phyloP scores from a whole-genome alignment of 1,140 invertebrate species.

The Drosophila arizonae region DNA sequence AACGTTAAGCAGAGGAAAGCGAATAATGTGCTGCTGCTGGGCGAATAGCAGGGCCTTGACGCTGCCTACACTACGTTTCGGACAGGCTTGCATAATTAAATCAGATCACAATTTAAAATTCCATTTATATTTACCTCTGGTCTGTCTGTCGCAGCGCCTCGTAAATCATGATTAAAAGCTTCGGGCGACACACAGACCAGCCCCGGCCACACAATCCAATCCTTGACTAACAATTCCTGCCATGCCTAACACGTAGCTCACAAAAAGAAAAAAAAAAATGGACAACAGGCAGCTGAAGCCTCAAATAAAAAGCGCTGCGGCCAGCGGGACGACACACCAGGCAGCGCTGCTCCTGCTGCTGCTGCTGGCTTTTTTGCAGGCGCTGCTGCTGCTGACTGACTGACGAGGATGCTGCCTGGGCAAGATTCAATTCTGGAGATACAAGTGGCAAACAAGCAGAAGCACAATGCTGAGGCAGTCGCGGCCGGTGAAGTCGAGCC shows the following conservation, averaged over 20 bases:
- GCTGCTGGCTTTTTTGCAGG: slow-evolving; percentile 27
- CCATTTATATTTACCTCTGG: slow-evolving; percentile 82
- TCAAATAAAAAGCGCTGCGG: slow-evolving; percentile 71
- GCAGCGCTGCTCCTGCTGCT: slow-evolving; percentile 11
- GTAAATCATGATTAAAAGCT: slow-evolving; percentile 83
- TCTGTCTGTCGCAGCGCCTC: slow-evolving; percentile 60
- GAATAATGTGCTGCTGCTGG: background rate
- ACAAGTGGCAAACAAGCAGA: slow-evolving; percentile 73
- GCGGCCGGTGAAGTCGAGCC: slow-evolving; percentile 26
- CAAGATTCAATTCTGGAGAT: slow-evolving; percentile 77
- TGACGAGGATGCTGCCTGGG: slow-evolving; percentile 60
- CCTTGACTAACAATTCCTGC: slow-evolving; percentile 35
- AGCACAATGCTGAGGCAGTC: slow-evolving; percentile 24
- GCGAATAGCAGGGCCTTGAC: background rate
- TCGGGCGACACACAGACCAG: slow-evolving; percentile 63
- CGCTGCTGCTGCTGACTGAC: slow-evolving; percentile 21
- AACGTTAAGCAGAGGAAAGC: slow-evolving; percentile 7
- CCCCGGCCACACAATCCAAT: slow-evolving; percentile 33
- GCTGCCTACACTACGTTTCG: slow-evolving; percentile 25
- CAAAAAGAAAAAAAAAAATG: background rate
- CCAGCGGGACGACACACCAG: slow-evolving; percentile 60
- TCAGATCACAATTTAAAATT: slow-evolving; percentile 83
- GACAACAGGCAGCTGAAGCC: slow-evolving; percentile 41
- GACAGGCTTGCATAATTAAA: slow-evolving; percentile 79
- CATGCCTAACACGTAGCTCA: slow-evolving; percentile 72